Evolutionary conservation across 1,140 invertebrate genomes (phyloP).

Genomic region (Augochlora pura): DNA sequence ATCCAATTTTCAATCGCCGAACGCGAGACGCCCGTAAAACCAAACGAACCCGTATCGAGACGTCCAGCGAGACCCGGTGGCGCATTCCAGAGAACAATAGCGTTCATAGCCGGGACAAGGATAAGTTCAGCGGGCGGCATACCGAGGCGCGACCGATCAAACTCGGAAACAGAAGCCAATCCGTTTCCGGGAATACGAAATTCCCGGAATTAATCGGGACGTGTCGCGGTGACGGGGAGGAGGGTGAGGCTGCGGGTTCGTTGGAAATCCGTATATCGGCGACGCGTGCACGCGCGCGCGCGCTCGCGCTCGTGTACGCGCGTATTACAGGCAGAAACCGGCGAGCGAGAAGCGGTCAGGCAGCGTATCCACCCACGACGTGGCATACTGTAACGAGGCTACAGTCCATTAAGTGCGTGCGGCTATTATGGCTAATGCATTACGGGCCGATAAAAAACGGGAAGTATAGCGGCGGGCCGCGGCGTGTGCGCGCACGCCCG

Average conservation of each 20-base stretch:
- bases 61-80: slow-evolving; percentile 4
- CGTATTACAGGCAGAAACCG: slow-evolving; percentile 23
- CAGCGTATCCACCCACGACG: slow-evolving; percentile 74
- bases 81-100: slow-evolving; percentile 28
- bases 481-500: slow-evolving; percentile 59
- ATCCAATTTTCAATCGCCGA: too few species aligned
- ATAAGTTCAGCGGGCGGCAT: neutral
- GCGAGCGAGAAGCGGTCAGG: slow-evolving; percentile 37
- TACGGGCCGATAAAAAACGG: slow-evolving; percentile 70
- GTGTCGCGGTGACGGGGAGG: neutral
- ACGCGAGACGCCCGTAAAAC: too few species aligned
- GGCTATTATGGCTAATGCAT: slow-evolving; percentile 74
- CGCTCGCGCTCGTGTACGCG: neutral
- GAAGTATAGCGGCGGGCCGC: slow-evolving; percentile 66
- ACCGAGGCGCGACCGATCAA: neutral
- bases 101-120: neutral
- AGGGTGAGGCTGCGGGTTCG: neutral
- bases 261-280: slow-evolving; percentile 21
- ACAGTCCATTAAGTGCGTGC: slow-evolving; percentile 75
- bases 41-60: too few species aligned
- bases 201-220: neutral
- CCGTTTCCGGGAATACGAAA: slow-evolving; percentile 14
- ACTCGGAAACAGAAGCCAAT: neutral
- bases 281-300: slow-evolving; percentile 1
- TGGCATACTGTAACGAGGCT: slow-evolving; percentile 73